A percentile compares a stretch with the other conserved stretches of the same genome.
phyloP scores from a whole-genome alignment of 2,113 vertebrate species.

The Enhydra lutris region DNA sequence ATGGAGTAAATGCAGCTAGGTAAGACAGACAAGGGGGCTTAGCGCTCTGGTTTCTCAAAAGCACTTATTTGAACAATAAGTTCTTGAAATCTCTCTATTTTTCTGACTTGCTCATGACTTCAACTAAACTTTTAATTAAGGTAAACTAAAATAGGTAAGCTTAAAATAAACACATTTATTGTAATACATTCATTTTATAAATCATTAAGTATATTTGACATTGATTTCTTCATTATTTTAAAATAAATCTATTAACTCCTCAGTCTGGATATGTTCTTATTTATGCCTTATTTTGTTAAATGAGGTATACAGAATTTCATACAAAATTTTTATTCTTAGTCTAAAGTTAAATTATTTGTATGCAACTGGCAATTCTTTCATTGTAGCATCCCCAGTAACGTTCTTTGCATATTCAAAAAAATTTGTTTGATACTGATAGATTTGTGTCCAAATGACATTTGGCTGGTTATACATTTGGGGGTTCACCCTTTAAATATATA shows the following conservation, averaged over 20 bases:
- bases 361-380: background rate
- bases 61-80: background rate
- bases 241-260: background rate
- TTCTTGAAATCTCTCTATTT: background rate
- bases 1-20: background rate
- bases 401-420: background rate
- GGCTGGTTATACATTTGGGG: background rate
- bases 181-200: background rate
- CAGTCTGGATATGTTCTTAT: background rate
- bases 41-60: background rate
- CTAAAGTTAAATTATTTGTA: background rate
- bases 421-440: background rate
- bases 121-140: background rate
- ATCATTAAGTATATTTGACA: background rate
- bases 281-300: background rate
- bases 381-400: background rate
- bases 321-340: background rate
- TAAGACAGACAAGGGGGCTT: background rate
- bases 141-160: background rate
- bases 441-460: background rate
- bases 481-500: background rate
- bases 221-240: background rate
- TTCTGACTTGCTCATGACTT: background rate
- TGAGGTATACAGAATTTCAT: background rate
- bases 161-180: background rate